These are phyloP conservation scores for Aegotheles bennettii DNA, from an alignment of 2,113 vertebrate species.

Conservation along the genomic window DNA sequence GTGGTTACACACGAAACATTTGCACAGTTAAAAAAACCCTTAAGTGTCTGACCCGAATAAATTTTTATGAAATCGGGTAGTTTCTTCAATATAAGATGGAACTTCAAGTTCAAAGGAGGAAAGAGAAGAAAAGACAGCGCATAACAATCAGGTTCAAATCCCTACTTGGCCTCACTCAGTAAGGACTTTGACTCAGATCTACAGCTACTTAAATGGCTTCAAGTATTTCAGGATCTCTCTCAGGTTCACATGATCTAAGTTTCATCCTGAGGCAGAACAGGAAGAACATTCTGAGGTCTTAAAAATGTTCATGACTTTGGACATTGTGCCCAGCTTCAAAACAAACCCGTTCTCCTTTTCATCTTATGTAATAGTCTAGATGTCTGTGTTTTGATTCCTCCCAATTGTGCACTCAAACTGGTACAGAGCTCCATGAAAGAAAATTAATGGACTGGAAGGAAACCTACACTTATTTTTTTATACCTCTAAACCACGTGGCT, in stretches of 20 bases:
- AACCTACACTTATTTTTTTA: background rate
- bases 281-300: background rate
- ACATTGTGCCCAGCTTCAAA: background rate
- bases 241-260: background rate
- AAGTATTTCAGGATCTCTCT: conserved; percentile 2
- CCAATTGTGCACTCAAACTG: background rate
- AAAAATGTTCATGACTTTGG: background rate
- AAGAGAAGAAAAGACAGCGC: background rate
- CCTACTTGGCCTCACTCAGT: background rate
- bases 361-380: background rate
- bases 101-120: background rate
- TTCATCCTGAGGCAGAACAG: conserved; percentile 20
- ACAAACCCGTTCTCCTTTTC: background rate
- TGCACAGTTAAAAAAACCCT: background rate
- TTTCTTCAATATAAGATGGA: background rate
- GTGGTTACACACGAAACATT: background rate
- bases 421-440: background rate
- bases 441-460: conserved; percentile 35
- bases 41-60: background rate
- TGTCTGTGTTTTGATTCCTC: background rate
- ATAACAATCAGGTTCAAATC: background rate
- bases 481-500: background rate
- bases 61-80: background rate
- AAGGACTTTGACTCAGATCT: background rate
- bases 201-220: background rate